phyloP scores from a whole-genome alignment of 2,113 vertebrate genomes.

The Falcunculus frontatus region DNA sequence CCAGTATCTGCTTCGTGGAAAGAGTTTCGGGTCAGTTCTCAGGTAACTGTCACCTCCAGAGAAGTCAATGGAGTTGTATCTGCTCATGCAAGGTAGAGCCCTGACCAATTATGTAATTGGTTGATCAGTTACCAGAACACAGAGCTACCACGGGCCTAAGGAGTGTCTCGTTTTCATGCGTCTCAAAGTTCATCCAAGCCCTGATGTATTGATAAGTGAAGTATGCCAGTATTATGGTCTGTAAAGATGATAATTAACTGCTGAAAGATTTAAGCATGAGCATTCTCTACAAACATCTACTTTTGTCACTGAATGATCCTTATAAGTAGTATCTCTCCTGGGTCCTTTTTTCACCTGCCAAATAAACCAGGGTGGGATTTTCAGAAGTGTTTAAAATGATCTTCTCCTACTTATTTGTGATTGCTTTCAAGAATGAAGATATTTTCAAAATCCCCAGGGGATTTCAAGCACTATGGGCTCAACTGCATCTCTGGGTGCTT shows the following conservation, averaged over 20 bases:
- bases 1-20: not conserved
- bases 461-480: not conserved
- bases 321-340: not conserved
- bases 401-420: not conserved
- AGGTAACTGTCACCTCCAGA: not conserved
- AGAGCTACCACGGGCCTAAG: constrained; percentile 1
- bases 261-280: not conserved
- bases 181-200: constrained; percentile 64
- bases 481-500: not conserved
- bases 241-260: constrained; percentile 44
- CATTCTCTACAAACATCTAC: not conserved
- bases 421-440: not conserved
- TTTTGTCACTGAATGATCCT: not conserved
- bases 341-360: not conserved
- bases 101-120: constrained; percentile 15
- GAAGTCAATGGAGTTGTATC: not conserved
- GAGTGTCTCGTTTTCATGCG: constrained; percentile 35
- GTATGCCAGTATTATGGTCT: constrained; percentile 21
- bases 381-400: not conserved
- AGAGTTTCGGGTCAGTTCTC: constrained; percentile 12
- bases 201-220: constrained; percentile 62
- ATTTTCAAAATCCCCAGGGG: not conserved
- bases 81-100: not conserved
- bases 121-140: constrained; percentile 51
- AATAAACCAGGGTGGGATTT: not conserved